Evolutionary conservation across 2,888 invertebrate species (phyloP), one percentile per base, ranked within the genome.

Genomic region (Frankliniella fusca): DNA sequence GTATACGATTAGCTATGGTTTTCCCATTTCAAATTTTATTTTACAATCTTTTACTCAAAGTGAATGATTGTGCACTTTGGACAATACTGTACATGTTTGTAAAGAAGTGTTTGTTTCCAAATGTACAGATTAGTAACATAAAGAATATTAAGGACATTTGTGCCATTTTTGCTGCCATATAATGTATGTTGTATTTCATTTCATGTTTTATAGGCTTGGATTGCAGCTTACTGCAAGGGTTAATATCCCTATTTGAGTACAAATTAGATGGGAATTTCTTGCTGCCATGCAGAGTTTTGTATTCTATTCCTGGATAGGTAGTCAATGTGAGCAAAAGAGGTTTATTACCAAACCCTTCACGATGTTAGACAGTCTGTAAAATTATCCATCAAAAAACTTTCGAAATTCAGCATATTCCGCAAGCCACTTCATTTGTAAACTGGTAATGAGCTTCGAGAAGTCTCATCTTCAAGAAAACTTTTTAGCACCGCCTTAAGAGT

Each of bases 21-120:
- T 70, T 70, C n/a, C 70, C 27, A 70, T 70, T 70, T 70, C n/a
- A n/a, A 11, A 70, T 70, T n/a, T 23, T 70, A 70, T 70, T 70
- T 70, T 70, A 23, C 70, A 70, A 70, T 70, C 70, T 23, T 70
- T 70, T 70, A 23, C 70, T n/a, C n/a, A 61, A 70, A 23, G 70
- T 70, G 23, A 70, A 70, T 70, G 70, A 70, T 70, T 23, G 70
- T 70, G 70, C 23, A 70, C 70, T 70, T 70, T 70, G 70, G 70
- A 70, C 70, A 70, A 70, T 70, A 70, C 70, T 70, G 70, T 70
- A 70, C 70, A 70, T 70, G 70, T 23, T 70, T 70, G 70, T 70
- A 70, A 23, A 70, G 23, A 70, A 23, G 70, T 70, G 70, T 23
- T 23, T 70, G 70, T 23, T 70, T 70, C 23, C 70, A 70, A 70